Conservation (phyloP, 1,140 invertebrate species). For the Cotesia chilonis region DNA sequence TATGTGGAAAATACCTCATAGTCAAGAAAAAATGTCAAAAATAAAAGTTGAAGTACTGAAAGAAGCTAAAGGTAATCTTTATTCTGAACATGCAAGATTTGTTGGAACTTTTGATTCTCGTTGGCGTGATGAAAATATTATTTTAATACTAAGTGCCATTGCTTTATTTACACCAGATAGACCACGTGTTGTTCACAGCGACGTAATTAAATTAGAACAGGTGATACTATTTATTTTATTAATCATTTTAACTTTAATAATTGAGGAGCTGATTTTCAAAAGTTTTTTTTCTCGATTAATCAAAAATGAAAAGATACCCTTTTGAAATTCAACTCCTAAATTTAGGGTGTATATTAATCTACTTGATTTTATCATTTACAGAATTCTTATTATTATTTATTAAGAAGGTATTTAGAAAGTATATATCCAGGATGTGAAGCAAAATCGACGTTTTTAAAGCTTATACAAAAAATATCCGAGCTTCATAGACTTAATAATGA, state of each 20-base stretch:
- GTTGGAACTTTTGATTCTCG: slow-evolving; percentile 81
- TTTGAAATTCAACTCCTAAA: too few relatives aligned
- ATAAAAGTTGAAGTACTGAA: slow-evolving; percentile 88
- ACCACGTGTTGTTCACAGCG: slow-evolving; percentile 80
- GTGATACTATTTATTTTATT: slow-evolving; percentile 59
- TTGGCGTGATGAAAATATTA: slow-evolving; percentile 89
- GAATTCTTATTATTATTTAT: slow-evolving; percentile 90
- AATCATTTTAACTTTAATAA: slow-evolving; percentile 15
- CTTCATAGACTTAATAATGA: slow-evolving; percentile 86
- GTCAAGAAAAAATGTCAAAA: slow-evolving; percentile 74
- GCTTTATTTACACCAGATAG: slow-evolving; percentile 86
- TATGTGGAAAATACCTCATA: slow-evolving; percentile 86
- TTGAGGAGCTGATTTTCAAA: too few relatives aligned
- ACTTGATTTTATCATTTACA: slow-evolving; percentile 61
- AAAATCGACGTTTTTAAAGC: slow-evolving; percentile 82
- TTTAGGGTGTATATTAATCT: neutral
- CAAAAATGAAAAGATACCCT: too few relatives aligned
- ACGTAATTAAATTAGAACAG: slow-evolving; percentile 88
- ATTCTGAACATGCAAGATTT: slow-evolving; percentile 84
- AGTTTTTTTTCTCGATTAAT: too few relatives aligned
- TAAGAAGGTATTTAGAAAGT: slow-evolving; percentile 86
- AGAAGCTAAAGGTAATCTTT: slow-evolving; percentile 85
- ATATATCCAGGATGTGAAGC: slow-evolving; percentile 85
- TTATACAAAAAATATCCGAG: slow-evolving; percentile 89
- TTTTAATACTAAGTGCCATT: slow-evolving; percentile 89